Evolutionary conservation across 2,113 vertebrate genomes (phyloP).

Genomic region (Tragelaphus imberbis): DNA sequence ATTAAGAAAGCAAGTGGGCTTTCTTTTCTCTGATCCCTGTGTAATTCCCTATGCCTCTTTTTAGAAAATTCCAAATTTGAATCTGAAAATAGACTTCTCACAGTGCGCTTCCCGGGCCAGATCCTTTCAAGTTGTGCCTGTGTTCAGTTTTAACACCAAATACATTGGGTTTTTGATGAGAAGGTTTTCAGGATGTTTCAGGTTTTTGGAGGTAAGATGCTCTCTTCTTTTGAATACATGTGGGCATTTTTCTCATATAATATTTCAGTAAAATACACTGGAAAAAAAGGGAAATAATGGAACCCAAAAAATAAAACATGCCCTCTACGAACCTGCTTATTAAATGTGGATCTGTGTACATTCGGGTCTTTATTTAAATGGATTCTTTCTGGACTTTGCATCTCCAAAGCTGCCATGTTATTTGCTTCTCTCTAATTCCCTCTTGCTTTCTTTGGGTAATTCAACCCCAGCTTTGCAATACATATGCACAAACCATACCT

Average conservation of each 20-base stretch:
- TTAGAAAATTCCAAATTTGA: background rate
- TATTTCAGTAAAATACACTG: background rate
- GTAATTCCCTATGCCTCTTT: no score
- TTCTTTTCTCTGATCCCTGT: background rate
- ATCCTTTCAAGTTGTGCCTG: background rate
- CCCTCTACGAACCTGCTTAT: background rate
- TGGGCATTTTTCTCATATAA: background rate
- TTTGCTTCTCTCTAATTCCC: background rate
- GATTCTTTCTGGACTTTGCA: background rate
- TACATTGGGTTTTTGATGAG: background rate
- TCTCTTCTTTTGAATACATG: background rate
- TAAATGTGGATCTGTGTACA: background rate
- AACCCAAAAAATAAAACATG: background rate
- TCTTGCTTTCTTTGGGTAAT: background rate
- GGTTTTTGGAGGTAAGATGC: background rate
- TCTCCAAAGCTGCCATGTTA: background rate
- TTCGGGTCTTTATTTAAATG: background rate
- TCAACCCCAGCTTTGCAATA: background rate
- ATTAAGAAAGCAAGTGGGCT: background rate
- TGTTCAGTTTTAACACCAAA: background rate
- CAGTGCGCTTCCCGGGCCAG: rapidly evolving
- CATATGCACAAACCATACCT: rapidly evolving
- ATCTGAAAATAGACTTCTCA: background rate
- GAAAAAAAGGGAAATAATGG: background rate
- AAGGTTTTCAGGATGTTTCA: background rate